A percentile compares a stretch with the other conserved stretches of the same genome.
Evolutionary conservation across 2,888 invertebrate genomes (phyloP).

Genomic region (Stenurella melanura): DNA sequence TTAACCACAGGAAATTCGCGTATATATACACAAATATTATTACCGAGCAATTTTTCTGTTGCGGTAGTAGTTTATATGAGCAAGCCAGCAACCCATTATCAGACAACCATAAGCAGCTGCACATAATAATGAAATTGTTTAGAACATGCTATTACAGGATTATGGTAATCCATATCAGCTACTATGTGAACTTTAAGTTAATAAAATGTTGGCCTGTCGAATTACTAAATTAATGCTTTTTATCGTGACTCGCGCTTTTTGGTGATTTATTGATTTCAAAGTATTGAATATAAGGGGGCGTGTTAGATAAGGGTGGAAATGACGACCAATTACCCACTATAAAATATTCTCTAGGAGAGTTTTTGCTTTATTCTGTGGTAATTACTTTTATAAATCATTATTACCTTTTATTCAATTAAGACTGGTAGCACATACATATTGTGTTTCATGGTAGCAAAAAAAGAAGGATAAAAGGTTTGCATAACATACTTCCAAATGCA

Average conservation of each 20-base stretch:
- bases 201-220: constrained; percentile 29
- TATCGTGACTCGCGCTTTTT: constrained; percentile 31
- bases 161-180: constrained; percentile 31
- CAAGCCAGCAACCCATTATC: constrained; percentile 22
- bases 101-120: constrained; percentile 37
- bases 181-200: constrained; percentile 16
- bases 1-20: constrained; percentile 38
- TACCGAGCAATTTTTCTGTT: constrained; percentile 33
- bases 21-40: constrained; percentile 27
- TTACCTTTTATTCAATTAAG: too few relatives aligned
- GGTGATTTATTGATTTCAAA: constrained; percentile 35
- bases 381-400: too few relatives aligned
- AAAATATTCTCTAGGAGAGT: neutral
- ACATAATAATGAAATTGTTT: constrained; percentile 37
- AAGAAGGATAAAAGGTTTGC: too few relatives aligned
- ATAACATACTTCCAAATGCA: too few relatives aligned
- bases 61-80: constrained; percentile 14
- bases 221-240: constrained; percentile 31
- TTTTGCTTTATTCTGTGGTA: neutral
- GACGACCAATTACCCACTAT: neutral
- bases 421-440: too few relatives aligned
- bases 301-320: constrained; percentile 5
- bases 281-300: constrained; percentile 6
- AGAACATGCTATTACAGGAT: constrained; percentile 36
- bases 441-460: too few relatives aligned